These are phyloP conservation scores for Stegodyphus dumicola DNA, from an alignment of 1,140 invertebrate species.

Conservation along the genomic window DNA sequence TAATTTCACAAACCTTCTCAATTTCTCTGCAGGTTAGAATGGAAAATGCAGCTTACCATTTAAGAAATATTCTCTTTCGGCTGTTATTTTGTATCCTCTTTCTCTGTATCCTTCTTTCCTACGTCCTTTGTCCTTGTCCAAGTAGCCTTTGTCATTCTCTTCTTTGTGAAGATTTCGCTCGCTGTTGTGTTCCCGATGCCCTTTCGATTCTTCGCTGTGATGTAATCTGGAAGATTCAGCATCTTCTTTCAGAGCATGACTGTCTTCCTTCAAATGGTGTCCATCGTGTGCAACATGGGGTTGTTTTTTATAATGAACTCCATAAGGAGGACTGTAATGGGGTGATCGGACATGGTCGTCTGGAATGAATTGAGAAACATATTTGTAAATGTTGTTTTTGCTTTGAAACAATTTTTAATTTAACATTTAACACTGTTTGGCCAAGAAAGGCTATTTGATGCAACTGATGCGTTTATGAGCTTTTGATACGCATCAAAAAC, in stretches of 20 bases:
- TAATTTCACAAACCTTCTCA: too few species aligned
- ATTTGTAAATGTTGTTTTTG: too few species aligned
- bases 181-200: conserved; percentile 27
- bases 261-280: conserved; percentile 7
- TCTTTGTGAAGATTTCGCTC: conserved; percentile 19
- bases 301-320: not conserved
- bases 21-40: not conserved
- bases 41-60: conserved; percentile 23
- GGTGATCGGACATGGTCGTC: not conserved
- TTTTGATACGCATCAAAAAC: too few species aligned
- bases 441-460: too few species aligned
- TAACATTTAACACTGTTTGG: too few species aligned
- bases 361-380: not conserved
- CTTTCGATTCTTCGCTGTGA: conserved; percentile 50
- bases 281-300: not conserved
- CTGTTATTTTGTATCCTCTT: conserved; percentile 63
- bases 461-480: too few species aligned
- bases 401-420: too few species aligned
- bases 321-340: conserved; percentile 25
- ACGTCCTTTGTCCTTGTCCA: conserved; percentile 61
- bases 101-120: conserved; percentile 63
- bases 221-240: conserved; percentile 5
- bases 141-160: conserved; percentile 32
- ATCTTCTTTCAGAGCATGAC: conserved; percentile 10
- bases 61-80: conserved; percentile 62